phyloP scores from a whole-genome alignment of 2,888 invertebrate genomes.

The Cosmia trapezina region DNA sequence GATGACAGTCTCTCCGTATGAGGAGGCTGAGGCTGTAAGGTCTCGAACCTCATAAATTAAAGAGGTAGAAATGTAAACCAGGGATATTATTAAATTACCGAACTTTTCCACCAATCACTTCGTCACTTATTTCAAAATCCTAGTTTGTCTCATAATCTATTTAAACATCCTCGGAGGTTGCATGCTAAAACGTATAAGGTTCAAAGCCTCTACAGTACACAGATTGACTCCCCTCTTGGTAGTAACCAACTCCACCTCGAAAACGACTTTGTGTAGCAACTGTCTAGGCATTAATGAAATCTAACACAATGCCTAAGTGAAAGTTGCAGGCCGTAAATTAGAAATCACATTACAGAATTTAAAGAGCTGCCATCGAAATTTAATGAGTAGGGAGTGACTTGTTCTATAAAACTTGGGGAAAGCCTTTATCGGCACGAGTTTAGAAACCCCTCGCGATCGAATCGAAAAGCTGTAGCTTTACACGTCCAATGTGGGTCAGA shows the following conservation, averaged over 20 bases:
- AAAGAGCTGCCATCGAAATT: conserved; percentile 29
- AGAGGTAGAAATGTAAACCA: no score
- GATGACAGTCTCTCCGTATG: no score
- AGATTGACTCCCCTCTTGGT: not conserved
- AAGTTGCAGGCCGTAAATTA: conserved; percentile 33
- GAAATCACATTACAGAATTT: conserved; percentile 33
- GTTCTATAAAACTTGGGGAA: conserved; percentile 46
- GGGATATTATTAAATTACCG: no score
- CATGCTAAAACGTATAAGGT: no score
- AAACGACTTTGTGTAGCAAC: conserved; percentile 14
- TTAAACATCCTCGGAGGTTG: no score
- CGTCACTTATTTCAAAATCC: no score
- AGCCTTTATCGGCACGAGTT: conserved; percentile 28
- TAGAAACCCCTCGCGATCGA: conserved; percentile 29
- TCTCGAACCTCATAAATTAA: no score
- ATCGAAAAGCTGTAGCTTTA: conserved; percentile 13
- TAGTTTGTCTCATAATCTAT: no score
- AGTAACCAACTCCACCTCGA: not conserved
- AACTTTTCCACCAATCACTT: no score
- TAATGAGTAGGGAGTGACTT: conserved; percentile 28
- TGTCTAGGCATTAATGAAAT: conserved; percentile 25
- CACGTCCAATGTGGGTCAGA: conserved; percentile 20
- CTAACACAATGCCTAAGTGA: conserved; percentile 41
- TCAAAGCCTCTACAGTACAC: no score
- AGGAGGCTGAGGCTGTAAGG: no score